Evolutionary conservation across 2,113 vertebrate genomes (phyloP).

Genomic region (Paradisaea rubra): DNA sequence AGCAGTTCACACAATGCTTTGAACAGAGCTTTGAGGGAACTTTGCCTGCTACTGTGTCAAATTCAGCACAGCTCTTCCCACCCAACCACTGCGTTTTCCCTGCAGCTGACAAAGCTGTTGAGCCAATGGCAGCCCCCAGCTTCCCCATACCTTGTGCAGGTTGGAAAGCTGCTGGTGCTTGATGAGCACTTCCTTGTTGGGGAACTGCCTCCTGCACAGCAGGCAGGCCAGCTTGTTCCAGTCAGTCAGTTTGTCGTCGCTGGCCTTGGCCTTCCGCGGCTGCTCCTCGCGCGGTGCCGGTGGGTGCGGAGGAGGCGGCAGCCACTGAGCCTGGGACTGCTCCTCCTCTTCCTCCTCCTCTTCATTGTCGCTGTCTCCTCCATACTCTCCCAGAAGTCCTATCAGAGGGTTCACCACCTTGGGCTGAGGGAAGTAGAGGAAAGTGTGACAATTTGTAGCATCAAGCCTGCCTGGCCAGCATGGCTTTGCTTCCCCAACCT

Average conservation of each 20-base stretch:
- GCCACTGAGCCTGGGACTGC: conserved; percentile 58
- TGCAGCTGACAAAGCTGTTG: background rate
- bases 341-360: conserved; percentile 90
- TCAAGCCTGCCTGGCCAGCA: fast-evolving
- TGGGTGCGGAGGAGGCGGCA: conserved; percentile 31
- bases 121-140: background rate
- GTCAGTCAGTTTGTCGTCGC: conserved; percentile 89
- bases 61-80: background rate
- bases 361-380: conserved; percentile 92
- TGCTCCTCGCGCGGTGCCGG: conserved; percentile 52
- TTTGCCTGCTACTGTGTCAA: background rate
- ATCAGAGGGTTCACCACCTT: conserved; percentile 91
- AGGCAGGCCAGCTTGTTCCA: conserved; percentile 98
- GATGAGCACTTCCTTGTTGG: conserved; percentile 90
- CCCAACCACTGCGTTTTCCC: background rate
- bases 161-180: conserved; percentile 97
- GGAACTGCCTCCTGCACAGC: conserved; percentile 93
- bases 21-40: background rate
- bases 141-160: conserved; percentile 85
- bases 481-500: background rate
- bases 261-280: conserved; percentile 69
- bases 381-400: conserved; percentile 90
- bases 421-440: conserved; percentile 70
- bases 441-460: background rate
- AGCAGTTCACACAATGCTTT: conserved; percentile 30